Evolutionary conservation across 2,113 vertebrate genomes (phyloP).

Genomic region (Psettodes erumei): DNA sequence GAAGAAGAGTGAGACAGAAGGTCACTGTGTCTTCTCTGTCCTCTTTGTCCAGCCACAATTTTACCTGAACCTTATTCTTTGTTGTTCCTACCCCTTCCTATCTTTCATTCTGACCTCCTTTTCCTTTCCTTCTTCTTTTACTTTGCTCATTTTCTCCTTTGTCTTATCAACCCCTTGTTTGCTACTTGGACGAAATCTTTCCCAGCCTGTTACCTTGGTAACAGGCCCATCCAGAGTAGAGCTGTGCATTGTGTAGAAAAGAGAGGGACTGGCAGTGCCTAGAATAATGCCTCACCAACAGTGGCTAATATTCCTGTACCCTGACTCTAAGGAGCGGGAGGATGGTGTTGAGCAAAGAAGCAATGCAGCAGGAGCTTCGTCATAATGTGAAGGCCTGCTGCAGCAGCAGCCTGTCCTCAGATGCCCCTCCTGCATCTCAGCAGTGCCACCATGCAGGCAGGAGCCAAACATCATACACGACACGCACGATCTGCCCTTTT

Average conservation of each 20-base stretch:
- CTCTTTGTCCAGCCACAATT: slow-evolving; percentile 1
- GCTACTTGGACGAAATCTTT: slow-evolving; percentile 74
- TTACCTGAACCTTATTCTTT: not conserved
- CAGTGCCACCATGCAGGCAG: slow-evolving; percentile 32
- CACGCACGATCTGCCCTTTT: too few relatives aligned
- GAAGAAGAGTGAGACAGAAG: slow-evolving; percentile 30
- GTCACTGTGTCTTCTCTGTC: slow-evolving; percentile 32
- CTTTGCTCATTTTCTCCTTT: slow-evolving; percentile 29
- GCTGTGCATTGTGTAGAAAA: slow-evolving; percentile 60
- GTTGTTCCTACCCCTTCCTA: not conserved
- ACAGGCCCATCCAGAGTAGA: slow-evolving; percentile 71
- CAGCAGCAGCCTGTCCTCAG: slow-evolving; percentile 58
- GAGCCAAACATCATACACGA: slow-evolving; percentile 1
- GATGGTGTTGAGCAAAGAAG: slow-evolving; percentile 22
- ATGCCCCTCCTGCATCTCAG: slow-evolving; percentile 45
- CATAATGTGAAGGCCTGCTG: slow-evolving; percentile 50
- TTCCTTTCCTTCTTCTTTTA: slow-evolving; percentile 22
- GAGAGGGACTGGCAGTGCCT: slow-evolving; percentile 36
- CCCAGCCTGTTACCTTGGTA: slow-evolving; percentile 77
- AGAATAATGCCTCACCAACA: slow-evolving; percentile 36
- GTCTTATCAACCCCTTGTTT: slow-evolving; percentile 64
- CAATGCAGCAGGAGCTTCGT: slow-evolving; percentile 59
- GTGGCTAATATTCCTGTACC: slow-evolving; percentile 10
- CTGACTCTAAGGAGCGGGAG: slow-evolving; percentile 22
- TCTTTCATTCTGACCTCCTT: slow-evolving; percentile 16